Percentiles rank a stretch among this genome's conserved stretches.
Conservation (phyloP, 2,113 vertebrate genomes). For the Lycocorax pyrrhopterus region DNA sequence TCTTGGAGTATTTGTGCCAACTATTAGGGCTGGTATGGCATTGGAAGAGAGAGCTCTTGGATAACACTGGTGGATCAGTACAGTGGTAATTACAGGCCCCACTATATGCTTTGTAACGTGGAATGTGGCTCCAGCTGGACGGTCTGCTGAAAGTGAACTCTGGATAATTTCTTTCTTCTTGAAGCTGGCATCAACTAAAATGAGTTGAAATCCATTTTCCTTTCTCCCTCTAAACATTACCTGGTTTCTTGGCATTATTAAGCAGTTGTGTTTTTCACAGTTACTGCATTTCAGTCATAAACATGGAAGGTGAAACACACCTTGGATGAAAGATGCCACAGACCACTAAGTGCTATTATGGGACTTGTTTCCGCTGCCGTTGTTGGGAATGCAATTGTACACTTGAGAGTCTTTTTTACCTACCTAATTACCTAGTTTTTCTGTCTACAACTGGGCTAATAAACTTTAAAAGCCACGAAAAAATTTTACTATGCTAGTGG, state of each 20-base stretch:
- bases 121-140: background rate
- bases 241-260: background rate
- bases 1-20: background rate
- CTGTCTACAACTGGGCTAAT: background rate
- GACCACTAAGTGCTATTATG: background rate
- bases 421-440: background rate
- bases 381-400: background rate
- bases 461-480: background rate
- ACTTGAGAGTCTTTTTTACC: background rate
- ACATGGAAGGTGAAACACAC: background rate
- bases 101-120: accelerated
- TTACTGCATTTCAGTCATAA: background rate
- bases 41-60: background rate
- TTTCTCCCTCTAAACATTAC: background rate
- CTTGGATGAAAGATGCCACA: background rate
- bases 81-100: background rate
- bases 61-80: background rate
- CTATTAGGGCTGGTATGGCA: background rate
- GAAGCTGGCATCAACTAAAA: background rate
- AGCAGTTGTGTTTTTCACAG: background rate
- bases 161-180: background rate
- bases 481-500: background rate
- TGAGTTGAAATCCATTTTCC: background rate
- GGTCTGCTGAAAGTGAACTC: background rate
- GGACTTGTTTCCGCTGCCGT: background rate